Percentiles rank a stretch among this genome's conserved stretches.
Evolutionary conservation across 2,888 invertebrate species (phyloP).

Genomic region (Drosophila kanekoi): DNA sequence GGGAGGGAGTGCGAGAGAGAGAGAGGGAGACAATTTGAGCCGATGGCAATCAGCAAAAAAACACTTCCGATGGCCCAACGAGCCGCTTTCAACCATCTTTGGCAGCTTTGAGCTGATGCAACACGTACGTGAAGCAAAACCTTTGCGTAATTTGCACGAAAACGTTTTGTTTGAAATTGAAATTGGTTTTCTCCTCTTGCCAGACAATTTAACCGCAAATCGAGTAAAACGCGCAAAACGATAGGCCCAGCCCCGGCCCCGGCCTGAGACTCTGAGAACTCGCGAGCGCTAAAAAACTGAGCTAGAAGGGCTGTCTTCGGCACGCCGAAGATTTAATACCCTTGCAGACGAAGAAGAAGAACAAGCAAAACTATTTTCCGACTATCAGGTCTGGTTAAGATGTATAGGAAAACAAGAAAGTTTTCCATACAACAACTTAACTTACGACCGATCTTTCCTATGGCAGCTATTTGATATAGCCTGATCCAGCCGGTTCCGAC

Average conservation of each 20-base stretch:
- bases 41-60: conserved; percentile 67
- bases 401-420: no score
- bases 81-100: conserved; percentile 19
- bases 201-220: conserved; percentile 78
- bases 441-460: no score
- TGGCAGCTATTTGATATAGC: no score
- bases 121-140: conserved; percentile 73
- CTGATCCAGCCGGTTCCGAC: no score
- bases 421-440: no score
- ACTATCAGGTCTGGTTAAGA: no score
- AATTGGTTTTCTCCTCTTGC: conserved; percentile 75
- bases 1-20: not conserved
- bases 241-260: conserved; percentile 51
- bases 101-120: conserved; percentile 55
- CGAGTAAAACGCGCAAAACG: conserved; percentile 63
- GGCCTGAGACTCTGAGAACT: conserved; percentile 23
- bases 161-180: conserved; percentile 83
- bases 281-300: conserved; percentile 33
- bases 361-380: no score
- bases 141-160: conserved; percentile 75
- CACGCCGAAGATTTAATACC: no score
- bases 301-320: no score
- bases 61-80: conserved; percentile 64
- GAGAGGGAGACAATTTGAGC: conserved; percentile 5
- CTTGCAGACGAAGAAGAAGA: no score